Conservation (phyloP, 2,797 vertebrate genomes). For the Lagocephalus sceleratus region DNA sequence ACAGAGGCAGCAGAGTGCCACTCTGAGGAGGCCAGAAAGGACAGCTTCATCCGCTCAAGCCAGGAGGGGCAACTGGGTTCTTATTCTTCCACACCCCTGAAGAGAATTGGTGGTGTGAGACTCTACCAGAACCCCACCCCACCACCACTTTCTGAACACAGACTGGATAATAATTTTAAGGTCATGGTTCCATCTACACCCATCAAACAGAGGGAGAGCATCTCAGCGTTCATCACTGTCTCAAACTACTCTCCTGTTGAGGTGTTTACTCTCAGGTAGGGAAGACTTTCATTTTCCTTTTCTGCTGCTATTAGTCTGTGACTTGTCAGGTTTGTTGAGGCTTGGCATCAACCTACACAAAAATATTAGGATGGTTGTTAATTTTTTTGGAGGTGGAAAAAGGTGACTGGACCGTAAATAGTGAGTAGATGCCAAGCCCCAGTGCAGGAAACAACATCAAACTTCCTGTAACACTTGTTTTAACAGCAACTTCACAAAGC, state of each 20-base stretch:
- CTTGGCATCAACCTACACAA: too few species aligned
- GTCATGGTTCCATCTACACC: slow-evolving; percentile 86
- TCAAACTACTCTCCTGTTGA: slow-evolving; percentile 84
- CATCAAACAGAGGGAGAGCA: slow-evolving; percentile 84
- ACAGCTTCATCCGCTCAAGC: slow-evolving; percentile 81
- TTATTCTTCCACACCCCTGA: slow-evolving; percentile 77
- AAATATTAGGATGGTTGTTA: too few species aligned
- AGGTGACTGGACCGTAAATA: too few species aligned
- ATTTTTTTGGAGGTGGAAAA: too few species aligned
- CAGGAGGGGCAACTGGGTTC: slow-evolving; percentile 80
- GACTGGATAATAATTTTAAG: slow-evolving; percentile 84
- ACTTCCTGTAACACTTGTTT: too few species aligned
- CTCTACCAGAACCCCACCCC: slow-evolving; percentile 77
- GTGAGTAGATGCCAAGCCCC: too few species aligned
- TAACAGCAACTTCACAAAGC: too few species aligned
- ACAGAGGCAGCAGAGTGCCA: slow-evolving; percentile 72
- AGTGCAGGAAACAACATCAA: too few species aligned
- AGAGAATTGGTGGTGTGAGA: slow-evolving; percentile 81
- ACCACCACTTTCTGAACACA: slow-evolving; percentile 79
- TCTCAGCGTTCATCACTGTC: slow-evolving; percentile 81
- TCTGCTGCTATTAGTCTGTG: slow-evolving; percentile 7
- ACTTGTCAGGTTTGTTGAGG: too few species aligned
- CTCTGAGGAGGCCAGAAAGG: slow-evolving; percentile 80
- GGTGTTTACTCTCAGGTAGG: slow-evolving; percentile 90
- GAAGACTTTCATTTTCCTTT: slow-evolving; percentile 17